Percentiles rank a stretch among this genome's conserved stretches.
phyloP scores from a whole-genome alignment of 2,888 invertebrate genomes.

The Epinotia demarniana region DNA sequence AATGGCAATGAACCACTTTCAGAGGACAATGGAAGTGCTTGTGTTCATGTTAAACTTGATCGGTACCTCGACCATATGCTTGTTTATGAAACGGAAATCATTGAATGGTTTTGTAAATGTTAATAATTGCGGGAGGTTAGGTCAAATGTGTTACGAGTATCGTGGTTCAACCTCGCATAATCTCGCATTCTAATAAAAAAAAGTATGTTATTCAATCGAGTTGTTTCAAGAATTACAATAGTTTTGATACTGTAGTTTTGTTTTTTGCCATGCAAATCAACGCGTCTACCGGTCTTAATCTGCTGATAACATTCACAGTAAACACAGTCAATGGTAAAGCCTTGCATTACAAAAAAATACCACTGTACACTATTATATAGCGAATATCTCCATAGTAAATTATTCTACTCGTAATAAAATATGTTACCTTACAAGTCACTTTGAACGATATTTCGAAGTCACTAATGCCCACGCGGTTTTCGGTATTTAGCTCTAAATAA shows the following conservation, averaged over 20 bases:
- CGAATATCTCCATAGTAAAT: background rate
- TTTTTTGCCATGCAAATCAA: no score
- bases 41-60: slow-evolving; percentile 39
- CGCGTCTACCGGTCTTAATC: no score
- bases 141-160: background rate
- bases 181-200: no score
- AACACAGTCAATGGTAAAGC: no score
- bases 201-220: no score
- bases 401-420: no score
- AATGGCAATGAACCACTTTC: slow-evolving; percentile 45
- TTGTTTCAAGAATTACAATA: no score
- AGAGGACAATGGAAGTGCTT: slow-evolving; percentile 43
- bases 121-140: background rate
- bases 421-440: background rate
- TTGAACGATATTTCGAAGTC: background rate
- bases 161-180: no score
- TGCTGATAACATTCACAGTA: no score
- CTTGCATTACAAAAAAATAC: no score
- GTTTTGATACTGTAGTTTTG: no score
- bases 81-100: slow-evolving; percentile 19
- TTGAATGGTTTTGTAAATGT: background rate
- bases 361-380: background rate
- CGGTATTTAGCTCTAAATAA: background rate
- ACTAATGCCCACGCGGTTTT: background rate
- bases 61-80: slow-evolving; percentile 33